These are phyloP conservation scores for Glossophaga mutica DNA, from an alignment of 2,797 vertebrate species.

Conservation along the genomic window DNA sequence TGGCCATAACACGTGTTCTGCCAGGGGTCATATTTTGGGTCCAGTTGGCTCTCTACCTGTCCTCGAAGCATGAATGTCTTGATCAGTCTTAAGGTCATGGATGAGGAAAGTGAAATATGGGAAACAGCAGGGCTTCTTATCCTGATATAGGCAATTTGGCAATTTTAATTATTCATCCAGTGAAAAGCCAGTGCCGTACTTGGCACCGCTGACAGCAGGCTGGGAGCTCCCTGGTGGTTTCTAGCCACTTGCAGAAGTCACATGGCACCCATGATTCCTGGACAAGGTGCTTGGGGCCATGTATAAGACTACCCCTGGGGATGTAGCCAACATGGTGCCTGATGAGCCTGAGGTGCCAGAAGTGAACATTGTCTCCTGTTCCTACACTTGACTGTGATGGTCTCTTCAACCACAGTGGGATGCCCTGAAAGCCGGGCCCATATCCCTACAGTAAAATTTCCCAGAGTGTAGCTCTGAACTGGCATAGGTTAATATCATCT, in stretches of 20 bases:
- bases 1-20: not conserved
- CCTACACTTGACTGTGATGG: not conserved
- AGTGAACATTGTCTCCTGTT: not conserved
- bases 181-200: not conserved
- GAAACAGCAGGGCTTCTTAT: not conserved
- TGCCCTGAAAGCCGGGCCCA: not conserved
- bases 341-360: not conserved
- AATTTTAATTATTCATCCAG: slow-evolving; percentile 16
- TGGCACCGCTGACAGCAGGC: not conserved
- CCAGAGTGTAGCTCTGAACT: not conserved
- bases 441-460: not conserved
- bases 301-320: too few relatives aligned
- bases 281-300: not conserved
- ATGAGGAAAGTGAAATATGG: not conserved
- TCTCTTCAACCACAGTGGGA: not conserved
- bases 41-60: not conserved
- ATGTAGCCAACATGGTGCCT: not conserved
- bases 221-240: not conserved
- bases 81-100: not conserved
- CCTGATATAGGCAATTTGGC: not conserved
- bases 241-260: not conserved
- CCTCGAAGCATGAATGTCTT: not conserved
- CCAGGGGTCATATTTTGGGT: not conserved
- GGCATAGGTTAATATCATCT: not conserved
- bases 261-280: not conserved